Evolutionary conservation across 2,888 invertebrate genomes (phyloP).

Genomic region (Cryptocheilus praepositus): DNA sequence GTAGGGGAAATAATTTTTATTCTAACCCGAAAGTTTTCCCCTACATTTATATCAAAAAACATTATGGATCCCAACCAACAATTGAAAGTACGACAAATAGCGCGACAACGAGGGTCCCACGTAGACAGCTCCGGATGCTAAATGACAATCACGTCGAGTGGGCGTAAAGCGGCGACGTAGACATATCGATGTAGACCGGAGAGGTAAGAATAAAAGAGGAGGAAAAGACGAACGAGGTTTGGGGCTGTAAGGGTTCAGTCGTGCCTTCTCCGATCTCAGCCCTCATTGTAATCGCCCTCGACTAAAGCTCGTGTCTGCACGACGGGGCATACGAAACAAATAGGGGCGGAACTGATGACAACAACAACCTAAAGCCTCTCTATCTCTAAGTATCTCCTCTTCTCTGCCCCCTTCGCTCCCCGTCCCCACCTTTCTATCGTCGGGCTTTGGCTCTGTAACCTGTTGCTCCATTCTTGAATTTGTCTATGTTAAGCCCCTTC

Average conservation of each 20-base stretch:
- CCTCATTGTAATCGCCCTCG: conserved; percentile 30
- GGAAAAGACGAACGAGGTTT: no score
- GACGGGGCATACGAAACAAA: conserved; percentile 36
- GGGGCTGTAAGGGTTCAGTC: conserved; percentile 16
- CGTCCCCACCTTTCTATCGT: conserved; percentile 13
- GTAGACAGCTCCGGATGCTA: no score
- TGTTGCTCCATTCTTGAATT: conserved; percentile 66
- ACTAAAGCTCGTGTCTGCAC: conserved; percentile 25
- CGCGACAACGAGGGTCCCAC: no score
- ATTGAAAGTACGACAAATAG: no score
- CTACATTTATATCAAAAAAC: no score
- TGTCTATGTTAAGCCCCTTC: conserved; percentile 62
- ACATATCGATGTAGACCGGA: no score
- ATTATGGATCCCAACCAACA: no score
- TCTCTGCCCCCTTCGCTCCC: not conserved
- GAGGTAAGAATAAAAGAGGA: no score
- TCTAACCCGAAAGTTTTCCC: no score
- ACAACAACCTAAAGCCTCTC: not conserved
- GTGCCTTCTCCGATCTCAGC: conserved; percentile 3
- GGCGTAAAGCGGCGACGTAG: no score
- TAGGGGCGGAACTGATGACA: conserved; percentile 17
- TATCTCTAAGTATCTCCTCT: not conserved
- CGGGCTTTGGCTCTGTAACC: conserved; percentile 54
- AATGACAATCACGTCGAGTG: no score
- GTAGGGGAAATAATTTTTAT: no score